Conservation (phyloP, 2,888 invertebrate species). For the Phyto melanocephala region DNA sequence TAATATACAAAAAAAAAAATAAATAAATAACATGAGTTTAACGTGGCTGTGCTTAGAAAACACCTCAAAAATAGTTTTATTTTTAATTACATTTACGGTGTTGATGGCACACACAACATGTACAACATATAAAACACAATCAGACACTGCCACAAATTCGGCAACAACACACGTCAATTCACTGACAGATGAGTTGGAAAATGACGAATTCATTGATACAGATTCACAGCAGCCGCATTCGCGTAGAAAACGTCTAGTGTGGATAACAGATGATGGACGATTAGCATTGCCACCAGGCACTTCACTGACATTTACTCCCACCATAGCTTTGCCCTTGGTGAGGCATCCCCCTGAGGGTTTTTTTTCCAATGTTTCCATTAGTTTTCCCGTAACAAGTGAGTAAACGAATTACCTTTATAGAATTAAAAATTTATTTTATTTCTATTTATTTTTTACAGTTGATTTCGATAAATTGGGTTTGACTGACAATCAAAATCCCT, state of each 20-base stretch:
- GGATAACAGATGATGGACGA: constrained; percentile 92
- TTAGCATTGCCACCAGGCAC: constrained; percentile 91
- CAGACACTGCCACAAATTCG: constrained; percentile 17
- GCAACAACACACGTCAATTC: constrained; percentile 63
- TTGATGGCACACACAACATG: constrained; percentile 42
- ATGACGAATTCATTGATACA: constrained; percentile 68
- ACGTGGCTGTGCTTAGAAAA: constrained; percentile 65
- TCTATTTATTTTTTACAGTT: constrained; percentile 80
- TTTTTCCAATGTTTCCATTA: constrained; percentile 89
- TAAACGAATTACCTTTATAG: constrained; percentile 66
- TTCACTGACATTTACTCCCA: constrained; percentile 87
- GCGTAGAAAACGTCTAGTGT: constrained; percentile 89
- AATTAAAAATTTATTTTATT: not conserved
- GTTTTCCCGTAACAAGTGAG: constrained; percentile 91
- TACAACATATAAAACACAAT: constrained; percentile 21
- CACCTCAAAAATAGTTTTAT: constrained; percentile 65
- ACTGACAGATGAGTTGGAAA: constrained; percentile 61
- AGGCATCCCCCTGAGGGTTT: constrained; percentile 92
- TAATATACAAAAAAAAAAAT: not conserved
- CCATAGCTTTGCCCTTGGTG: constrained; percentile 89
- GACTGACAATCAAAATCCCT: constrained; percentile 93
- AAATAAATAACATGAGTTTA: constrained; percentile 54
- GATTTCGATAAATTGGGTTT: constrained; percentile 91
- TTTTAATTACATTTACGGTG: constrained; percentile 57
- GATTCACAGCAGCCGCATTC: constrained; percentile 81